Percentiles rank a stretch among this genome's conserved stretches.
phyloP scores from a whole-genome alignment of 2,888 invertebrate species.

The Pharmacophagus antenor region DNA sequence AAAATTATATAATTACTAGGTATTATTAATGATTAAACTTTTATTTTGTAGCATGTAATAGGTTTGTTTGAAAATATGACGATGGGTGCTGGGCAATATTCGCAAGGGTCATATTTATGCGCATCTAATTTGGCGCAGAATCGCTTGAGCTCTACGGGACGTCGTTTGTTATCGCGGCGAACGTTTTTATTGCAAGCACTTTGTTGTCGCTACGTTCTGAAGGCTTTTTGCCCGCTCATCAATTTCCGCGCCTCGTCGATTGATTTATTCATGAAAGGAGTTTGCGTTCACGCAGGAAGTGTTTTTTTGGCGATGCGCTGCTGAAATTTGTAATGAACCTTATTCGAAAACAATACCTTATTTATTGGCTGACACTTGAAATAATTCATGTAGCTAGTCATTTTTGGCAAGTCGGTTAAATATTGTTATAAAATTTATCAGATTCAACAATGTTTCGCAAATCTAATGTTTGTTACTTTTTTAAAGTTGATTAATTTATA shows the following conservation, averaged over 20 bases:
- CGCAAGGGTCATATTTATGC: slow-evolving; percentile 63
- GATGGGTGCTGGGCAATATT: slow-evolving; percentile 35
- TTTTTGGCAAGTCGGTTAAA: slow-evolving; percentile 34
- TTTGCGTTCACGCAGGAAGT: slow-evolving; percentile 76
- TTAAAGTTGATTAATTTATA: no score
- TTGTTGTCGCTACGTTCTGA: slow-evolving; percentile 71
- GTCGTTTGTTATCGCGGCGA: slow-evolving; percentile 58
- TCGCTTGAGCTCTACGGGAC: slow-evolving; percentile 55
- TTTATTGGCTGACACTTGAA: slow-evolving; percentile 62
- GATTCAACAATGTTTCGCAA: background rate
- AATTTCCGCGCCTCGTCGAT: slow-evolving; percentile 78
- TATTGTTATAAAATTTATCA: slow-evolving; percentile 25
- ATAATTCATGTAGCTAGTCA: slow-evolving; percentile 34
- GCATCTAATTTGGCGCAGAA: slow-evolving; percentile 70
- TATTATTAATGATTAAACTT: background rate
- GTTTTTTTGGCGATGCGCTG: slow-evolving; percentile 62
- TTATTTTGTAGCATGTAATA: slow-evolving; percentile 32
- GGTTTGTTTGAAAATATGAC: slow-evolving; percentile 35
- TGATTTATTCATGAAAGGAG: slow-evolving; percentile 79
- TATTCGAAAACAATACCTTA: slow-evolving; percentile 76
- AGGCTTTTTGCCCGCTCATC: slow-evolving; percentile 74
- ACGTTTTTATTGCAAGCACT: slow-evolving; percentile 74
- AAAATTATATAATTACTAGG: background rate
- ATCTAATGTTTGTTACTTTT: background rate
- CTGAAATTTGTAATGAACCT: slow-evolving; percentile 77